Evolutionary conservation across 1,140 invertebrate species (phyloP).

Genomic region (Drosophila nigrodunni): DNA sequence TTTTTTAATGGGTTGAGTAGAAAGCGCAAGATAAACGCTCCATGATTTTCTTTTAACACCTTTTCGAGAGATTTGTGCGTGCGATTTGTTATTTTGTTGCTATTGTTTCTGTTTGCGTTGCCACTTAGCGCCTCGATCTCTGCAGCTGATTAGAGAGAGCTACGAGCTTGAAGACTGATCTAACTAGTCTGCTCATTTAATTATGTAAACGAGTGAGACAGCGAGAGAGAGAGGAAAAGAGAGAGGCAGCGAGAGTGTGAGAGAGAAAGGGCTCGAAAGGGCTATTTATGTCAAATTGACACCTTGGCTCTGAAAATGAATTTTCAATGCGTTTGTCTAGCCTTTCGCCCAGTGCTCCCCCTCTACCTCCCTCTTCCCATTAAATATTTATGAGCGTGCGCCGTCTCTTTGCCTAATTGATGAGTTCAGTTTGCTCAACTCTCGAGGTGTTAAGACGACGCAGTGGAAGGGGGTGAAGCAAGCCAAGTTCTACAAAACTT

Average conservation of each 20-base stretch:
- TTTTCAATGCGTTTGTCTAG: constrained; percentile 33
- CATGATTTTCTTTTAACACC: constrained; percentile 81
- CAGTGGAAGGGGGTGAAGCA: not conserved
- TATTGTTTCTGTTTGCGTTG: constrained; percentile 56
- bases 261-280: constrained; percentile 35
- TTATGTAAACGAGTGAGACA: constrained; percentile 74
- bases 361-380: constrained; percentile 37
- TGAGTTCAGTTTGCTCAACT: constrained; percentile 47
- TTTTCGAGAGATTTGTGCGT: constrained; percentile 78
- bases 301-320: constrained; percentile 53
- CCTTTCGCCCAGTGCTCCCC: not conserved
- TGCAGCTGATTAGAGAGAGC: constrained; percentile 54
- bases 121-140: constrained; percentile 72
- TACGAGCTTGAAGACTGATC: constrained; percentile 10
- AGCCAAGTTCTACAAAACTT: constrained; percentile 37
- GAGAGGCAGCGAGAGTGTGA: not conserved
- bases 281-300: constrained; percentile 82
- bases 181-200: constrained; percentile 62
- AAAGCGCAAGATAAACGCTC: constrained; percentile 65
- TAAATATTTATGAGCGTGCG: constrained; percentile 79
- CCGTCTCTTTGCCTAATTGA: constrained; percentile 72
- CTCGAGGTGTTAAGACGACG: constrained; percentile 40
- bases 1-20: constrained; percentile 63
- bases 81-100: constrained; percentile 57
- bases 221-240: not conserved